Percentiles rank a stretch among this genome's conserved stretches.
Conservation (phyloP, 2,113 vertebrate species). For the Todiramphus saurophagus region DNA sequence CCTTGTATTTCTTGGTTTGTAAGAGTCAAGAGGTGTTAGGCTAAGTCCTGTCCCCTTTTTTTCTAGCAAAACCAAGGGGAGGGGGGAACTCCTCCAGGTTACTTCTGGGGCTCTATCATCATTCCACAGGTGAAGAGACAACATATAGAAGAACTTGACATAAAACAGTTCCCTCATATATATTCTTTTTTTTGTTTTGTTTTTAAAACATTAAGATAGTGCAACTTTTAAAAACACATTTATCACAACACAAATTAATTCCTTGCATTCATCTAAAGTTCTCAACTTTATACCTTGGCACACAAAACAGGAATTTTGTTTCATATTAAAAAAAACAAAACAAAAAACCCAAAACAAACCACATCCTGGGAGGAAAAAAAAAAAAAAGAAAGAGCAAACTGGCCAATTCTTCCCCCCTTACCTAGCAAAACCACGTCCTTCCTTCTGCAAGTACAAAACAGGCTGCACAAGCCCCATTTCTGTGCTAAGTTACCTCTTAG, state of each 20-base stretch:
- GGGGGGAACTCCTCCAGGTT: slow-evolving; percentile 72
- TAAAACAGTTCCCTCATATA: slow-evolving; percentile 80
- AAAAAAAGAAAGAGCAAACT: slow-evolving; percentile 62
- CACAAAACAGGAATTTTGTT: slow-evolving; percentile 85
- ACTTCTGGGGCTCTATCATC: slow-evolving; percentile 72
- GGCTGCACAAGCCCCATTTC: slow-evolving; percentile 60
- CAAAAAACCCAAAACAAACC: neutral
- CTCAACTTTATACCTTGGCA: slow-evolving; percentile 87
- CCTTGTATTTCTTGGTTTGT: slow-evolving; percentile 65
- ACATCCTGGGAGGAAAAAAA: slow-evolving; percentile 50
- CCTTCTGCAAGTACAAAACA: slow-evolving; percentile 67
- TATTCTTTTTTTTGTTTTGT: slow-evolving; percentile 9
- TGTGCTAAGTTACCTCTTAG: slow-evolving; percentile 77
- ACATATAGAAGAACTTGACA: slow-evolving; percentile 72
- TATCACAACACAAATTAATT: slow-evolving; percentile 79
- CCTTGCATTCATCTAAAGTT: slow-evolving; percentile 77
- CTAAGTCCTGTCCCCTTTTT: slow-evolving; percentile 74
- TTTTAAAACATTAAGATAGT: slow-evolving; percentile 88
- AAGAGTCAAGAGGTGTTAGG: slow-evolving; percentile 64
- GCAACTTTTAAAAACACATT: slow-evolving; percentile 87
- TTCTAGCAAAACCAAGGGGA: slow-evolving; percentile 24
- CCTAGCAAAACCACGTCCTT: slow-evolving; percentile 66
- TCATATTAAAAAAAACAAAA: slow-evolving; percentile 67
- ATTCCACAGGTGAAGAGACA: slow-evolving; percentile 79
- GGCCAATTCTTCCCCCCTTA: slow-evolving; percentile 71